Conservation (phyloP, 1,140 invertebrate genomes). For the Triops longicaudatus region DNA sequence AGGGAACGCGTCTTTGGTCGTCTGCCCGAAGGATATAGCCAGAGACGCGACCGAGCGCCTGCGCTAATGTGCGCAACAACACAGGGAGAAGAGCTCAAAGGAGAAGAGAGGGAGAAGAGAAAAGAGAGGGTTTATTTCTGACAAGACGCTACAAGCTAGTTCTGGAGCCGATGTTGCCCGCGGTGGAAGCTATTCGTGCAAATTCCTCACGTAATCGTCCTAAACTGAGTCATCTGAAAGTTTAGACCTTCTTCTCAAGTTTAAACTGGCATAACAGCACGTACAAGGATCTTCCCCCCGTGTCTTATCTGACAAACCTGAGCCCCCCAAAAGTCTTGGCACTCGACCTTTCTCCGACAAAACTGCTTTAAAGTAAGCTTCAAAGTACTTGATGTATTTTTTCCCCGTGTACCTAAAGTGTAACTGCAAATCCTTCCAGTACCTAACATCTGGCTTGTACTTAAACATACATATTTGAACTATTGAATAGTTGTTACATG, state of each 20-base stretch:
- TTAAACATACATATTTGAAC: too few relatives aligned
- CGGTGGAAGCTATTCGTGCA: neutral
- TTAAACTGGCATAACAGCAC: conserved; percentile 11
- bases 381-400: too few relatives aligned
- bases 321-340: neutral
- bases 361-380: too few relatives aligned
- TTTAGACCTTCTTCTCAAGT: neutral
- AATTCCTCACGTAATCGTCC: neutral
- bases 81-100: neutral
- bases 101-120: neutral
- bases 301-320: conserved; percentile 6
- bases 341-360: too few relatives aligned
- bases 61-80: neutral
- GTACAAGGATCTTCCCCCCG: neutral
- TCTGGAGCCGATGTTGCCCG: neutral
- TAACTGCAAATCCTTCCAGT: too few relatives aligned
- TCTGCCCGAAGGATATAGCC: neutral
- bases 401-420: too few relatives aligned
- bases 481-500: too few relatives aligned
- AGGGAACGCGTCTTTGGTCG: neutral
- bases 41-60: neutral
- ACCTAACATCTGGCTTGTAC: too few relatives aligned
- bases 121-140: conserved; percentile 7
- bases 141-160: conserved; percentile 5
- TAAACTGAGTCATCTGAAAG: neutral